phyloP scores from a whole-genome alignment of 2,113 vertebrate species.

The Nyctereutes procyonoides region DNA sequence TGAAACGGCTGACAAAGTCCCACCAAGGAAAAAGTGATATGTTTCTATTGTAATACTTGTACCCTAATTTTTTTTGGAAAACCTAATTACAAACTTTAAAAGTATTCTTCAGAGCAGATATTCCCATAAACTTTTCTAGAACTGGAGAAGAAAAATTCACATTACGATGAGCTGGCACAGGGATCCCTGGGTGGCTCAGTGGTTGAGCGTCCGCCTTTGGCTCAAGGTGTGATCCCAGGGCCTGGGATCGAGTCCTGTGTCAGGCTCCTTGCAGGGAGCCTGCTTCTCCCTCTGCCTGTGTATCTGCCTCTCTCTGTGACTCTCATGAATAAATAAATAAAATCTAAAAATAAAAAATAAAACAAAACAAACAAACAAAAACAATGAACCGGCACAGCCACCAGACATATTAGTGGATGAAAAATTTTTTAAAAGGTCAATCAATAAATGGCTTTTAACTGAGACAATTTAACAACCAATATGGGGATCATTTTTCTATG shows the following conservation, averaged over 20 bases:
- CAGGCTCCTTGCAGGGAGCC: too few relatives aligned
- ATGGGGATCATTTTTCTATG: background rate
- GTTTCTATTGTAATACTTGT: background rate
- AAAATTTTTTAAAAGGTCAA: background rate
- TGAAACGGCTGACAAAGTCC: background rate
- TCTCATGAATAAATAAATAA: too few relatives aligned
- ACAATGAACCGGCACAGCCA: background rate
- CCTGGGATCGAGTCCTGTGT: too few relatives aligned
- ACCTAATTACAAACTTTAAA: background rate
- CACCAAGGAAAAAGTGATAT: background rate
- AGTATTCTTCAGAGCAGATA: constrained; percentile 9
- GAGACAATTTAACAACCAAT: constrained; percentile 49
- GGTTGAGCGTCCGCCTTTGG: too few relatives aligned
- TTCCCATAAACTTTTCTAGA: constrained; percentile 53
- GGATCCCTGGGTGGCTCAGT: too few relatives aligned
- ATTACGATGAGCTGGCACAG: background rate
- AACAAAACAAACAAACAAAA: too few relatives aligned
- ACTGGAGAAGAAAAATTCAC: background rate
- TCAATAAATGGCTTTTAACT: background rate
- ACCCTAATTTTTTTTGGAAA: constrained; percentile 1
- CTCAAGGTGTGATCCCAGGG: too few relatives aligned
- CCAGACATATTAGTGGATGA: background rate
- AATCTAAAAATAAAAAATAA: too few relatives aligned
- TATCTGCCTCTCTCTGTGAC: too few relatives aligned
- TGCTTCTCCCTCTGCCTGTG: too few relatives aligned